These are phyloP conservation scores for Henricia sp. DNA, from an alignment of 53 echinoderm and acorn worm genomes.

Conservation along the genomic window DNA sequence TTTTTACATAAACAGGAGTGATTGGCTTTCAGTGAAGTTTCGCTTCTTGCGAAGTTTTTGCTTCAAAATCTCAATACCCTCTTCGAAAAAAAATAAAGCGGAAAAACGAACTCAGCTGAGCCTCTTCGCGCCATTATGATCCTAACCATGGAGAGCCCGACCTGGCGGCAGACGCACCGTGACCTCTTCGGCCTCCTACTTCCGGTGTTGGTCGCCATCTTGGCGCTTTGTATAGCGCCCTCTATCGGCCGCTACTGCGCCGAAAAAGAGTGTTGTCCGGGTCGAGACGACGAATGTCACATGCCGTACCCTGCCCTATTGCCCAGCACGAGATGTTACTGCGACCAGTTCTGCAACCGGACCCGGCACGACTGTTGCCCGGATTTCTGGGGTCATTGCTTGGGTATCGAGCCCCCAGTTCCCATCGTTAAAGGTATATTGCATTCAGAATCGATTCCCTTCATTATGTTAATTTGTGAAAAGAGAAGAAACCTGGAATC, in stretches of 20 bases:
- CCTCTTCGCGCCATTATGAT: too few relatives aligned
- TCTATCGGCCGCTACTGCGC: constrained; percentile 71
- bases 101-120: too few relatives aligned
- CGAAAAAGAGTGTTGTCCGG: constrained; percentile 67
- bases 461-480: background rate
- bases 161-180: background rate
- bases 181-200: constrained; percentile 41
- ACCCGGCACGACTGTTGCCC: constrained; percentile 92
- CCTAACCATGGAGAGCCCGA: background rate
- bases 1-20: too few relatives aligned
- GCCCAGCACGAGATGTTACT: constrained; percentile 87
- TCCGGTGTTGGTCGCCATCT: background rate
- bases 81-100: background rate
- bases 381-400: constrained; percentile 83
- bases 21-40: too few relatives aligned
- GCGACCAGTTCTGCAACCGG: constrained; percentile 88
- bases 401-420: constrained; percentile 74
- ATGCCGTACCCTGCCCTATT: constrained; percentile 74
- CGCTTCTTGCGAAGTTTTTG: too few relatives aligned
- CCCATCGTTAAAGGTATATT: constrained; percentile 26
- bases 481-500: too few relatives aligned
- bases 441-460: background rate
- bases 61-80: too few relatives aligned
- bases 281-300: constrained; percentile 86
- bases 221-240: constrained; percentile 55